Percentiles rank a stretch among this genome's conserved stretches.
phyloP scores from a whole-genome alignment of 2,113 vertebrate species.

The Isurus oxyrinchus region DNA sequence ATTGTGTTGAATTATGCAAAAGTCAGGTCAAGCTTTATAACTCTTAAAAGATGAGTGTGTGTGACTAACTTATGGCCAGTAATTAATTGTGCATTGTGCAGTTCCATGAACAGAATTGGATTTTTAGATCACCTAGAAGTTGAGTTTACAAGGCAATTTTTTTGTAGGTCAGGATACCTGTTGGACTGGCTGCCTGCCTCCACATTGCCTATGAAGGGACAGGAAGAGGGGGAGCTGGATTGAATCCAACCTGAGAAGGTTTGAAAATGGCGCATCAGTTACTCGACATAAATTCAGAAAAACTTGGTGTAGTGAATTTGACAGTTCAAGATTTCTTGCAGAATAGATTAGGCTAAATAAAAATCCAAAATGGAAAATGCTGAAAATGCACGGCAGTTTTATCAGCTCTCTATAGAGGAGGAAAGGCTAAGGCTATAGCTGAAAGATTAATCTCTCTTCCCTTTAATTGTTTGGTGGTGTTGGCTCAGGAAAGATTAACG shows the following conservation, averaged over 20 bases:
- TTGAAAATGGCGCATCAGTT: background rate
- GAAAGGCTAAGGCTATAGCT: background rate
- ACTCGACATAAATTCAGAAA: background rate
- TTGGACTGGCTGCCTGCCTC: background rate
- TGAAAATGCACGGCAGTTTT: background rate
- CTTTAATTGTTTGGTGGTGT: background rate
- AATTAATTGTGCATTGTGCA: background rate
- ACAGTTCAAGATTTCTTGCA: background rate
- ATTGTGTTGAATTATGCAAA: background rate
- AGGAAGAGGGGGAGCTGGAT: background rate
- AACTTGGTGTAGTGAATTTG: too few relatives aligned
- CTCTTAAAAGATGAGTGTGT: background rate
- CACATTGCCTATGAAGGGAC: background rate
- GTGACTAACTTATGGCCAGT: background rate
- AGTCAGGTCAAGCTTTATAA: background rate
- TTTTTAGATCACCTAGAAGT: background rate
- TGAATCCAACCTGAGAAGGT: background rate
- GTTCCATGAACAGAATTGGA: constrained; percentile 1
- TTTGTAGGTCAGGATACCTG: background rate
- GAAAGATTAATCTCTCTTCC: background rate
- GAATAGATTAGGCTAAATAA: background rate
- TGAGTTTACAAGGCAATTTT: background rate
- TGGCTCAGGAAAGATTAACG: background rate
- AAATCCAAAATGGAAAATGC: background rate
- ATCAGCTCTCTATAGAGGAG: background rate